phyloP scores from a whole-genome alignment of 1,140 invertebrate species.

The Bombus superbus region DNA sequence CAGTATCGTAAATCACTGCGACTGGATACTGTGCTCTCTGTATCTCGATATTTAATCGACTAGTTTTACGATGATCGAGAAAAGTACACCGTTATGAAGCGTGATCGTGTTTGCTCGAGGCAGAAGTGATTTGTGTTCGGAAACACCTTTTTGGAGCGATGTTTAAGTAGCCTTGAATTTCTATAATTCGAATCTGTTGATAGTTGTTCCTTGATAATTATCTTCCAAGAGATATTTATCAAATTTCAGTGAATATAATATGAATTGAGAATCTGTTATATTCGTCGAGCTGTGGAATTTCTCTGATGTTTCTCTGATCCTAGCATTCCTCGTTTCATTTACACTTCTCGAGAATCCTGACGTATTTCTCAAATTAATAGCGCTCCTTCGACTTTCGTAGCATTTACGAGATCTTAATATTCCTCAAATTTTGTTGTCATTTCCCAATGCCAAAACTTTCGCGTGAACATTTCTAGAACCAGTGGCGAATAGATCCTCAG shows the following conservation, averaged over 20 bases:
- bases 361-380: neutral
- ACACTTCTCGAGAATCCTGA: neutral
- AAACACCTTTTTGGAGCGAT: too few species aligned
- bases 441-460: neutral
- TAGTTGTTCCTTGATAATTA: too few species aligned
- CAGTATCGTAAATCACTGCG: slow-evolving; percentile 55
- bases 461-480: too few species aligned
- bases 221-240: too few species aligned
- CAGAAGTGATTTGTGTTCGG: neutral
- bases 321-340: neutral
- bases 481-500: too few species aligned
- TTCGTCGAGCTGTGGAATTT: neutral
- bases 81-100: neutral
- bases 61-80: slow-evolving; percentile 29
- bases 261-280: neutral
- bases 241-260: too few species aligned
- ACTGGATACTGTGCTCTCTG: slow-evolving; percentile 38
- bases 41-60: slow-evolving; percentile 59
- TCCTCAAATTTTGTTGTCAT: neutral
- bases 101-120: neutral
- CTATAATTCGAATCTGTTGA: too few species aligned
- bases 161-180: too few species aligned
- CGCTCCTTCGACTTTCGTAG: neutral
- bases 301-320: too few species aligned
- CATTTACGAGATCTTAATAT: neutral